Conservation (phyloP, 2,113 vertebrate genomes). For the Microcebus murinus region DNA sequence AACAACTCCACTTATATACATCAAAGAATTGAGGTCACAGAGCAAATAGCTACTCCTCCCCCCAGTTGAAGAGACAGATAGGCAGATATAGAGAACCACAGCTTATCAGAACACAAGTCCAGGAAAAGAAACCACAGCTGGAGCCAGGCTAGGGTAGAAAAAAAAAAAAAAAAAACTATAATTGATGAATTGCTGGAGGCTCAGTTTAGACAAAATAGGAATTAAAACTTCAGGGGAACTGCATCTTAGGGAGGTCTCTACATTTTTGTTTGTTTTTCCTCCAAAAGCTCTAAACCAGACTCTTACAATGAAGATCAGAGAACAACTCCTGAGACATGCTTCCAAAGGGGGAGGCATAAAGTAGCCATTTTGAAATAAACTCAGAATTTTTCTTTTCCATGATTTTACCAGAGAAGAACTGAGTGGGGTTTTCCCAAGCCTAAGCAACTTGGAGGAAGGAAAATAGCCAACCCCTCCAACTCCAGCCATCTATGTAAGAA, state of each 20-base stretch:
- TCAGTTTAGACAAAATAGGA: background rate
- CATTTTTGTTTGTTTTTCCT: background rate
- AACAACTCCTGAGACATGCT: background rate
- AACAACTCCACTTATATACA: background rate
- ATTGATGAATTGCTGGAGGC: background rate
- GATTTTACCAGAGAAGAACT: background rate
- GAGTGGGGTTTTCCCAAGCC: background rate
- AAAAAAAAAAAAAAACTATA: background rate
- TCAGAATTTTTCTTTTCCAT: background rate
- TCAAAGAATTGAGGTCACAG: background rate
- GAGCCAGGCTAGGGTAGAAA: too few relatives aligned
- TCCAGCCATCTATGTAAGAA: background rate
- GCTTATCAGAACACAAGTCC: background rate
- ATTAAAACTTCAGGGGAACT: background rate
- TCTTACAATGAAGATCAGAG: background rate
- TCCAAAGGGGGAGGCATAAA: background rate
- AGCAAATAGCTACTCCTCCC: background rate
- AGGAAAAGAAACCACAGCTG: background rate
- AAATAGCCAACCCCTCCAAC: background rate
- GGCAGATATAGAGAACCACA: background rate
- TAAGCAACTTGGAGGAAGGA: background rate
- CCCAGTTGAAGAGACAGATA: too few relatives aligned
- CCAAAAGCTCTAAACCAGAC: background rate
- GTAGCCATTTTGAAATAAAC: background rate
- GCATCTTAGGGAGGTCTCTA: background rate